phyloP scores from a whole-genome alignment of 64 coral and sea anemone genomes.

The Pachyseris speciosa region DNA sequence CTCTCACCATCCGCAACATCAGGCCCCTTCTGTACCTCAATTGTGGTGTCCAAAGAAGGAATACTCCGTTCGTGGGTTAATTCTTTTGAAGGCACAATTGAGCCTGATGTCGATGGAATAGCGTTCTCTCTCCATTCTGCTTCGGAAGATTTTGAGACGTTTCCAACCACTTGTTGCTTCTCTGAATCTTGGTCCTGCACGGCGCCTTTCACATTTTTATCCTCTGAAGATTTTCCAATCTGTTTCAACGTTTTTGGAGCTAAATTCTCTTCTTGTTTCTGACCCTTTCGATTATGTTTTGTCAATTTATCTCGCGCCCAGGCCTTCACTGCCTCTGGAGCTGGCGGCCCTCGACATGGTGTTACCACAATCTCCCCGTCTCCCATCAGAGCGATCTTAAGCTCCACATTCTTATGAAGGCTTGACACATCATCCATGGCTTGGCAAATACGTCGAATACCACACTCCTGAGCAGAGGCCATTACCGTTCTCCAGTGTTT shows the following conservation, averaged over 20 bases:
- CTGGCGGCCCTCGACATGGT: slow-evolving; percentile 63
- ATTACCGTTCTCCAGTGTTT: slow-evolving; percentile 74
- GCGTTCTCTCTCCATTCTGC: not conserved
- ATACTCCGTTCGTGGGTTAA: not conserved
- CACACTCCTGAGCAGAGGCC: slow-evolving; percentile 49
- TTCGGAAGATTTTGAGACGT: not conserved
- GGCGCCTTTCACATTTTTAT: not conserved
- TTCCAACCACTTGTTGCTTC: too few species aligned
- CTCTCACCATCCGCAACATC: not conserved
- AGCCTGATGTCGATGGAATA: not conserved
- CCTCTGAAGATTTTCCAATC: not conserved
- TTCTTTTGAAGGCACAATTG: not conserved
- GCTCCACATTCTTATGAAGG: slow-evolving; percentile 55
- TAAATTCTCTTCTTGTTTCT: not conserved
- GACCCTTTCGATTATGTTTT: not conserved
- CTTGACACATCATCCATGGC: slow-evolving; percentile 35
- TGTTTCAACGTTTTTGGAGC: not conserved
- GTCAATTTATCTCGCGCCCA: slow-evolving; percentile 70
- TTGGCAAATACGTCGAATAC: slow-evolving; percentile 31
- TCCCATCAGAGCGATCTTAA: slow-evolving; percentile 82
- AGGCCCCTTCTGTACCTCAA: not conserved
- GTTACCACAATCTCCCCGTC: slow-evolving; percentile 71
- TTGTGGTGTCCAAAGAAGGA: not conserved
- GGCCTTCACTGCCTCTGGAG: slow-evolving; percentile 17
- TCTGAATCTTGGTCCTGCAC: not conserved